Evolutionary conservation across 2,888 invertebrate genomes (phyloP).

Genomic region (Archaeoteleia sp.): DNA sequence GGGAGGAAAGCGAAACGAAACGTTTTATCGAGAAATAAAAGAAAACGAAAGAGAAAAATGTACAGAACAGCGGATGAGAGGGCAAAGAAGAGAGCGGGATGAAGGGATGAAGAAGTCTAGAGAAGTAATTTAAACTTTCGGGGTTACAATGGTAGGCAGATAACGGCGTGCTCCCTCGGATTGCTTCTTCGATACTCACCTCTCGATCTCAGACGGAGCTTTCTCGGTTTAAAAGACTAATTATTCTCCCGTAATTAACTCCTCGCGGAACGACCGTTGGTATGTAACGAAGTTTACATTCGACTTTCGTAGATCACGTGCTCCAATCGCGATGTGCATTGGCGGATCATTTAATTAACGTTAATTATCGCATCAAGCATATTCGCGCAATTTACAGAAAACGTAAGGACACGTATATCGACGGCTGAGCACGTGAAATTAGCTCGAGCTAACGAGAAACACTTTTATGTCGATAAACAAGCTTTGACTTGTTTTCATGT

Average conservation of each 20-base stretch:
- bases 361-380: constrained; percentile 23
- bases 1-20: constrained; percentile 34
- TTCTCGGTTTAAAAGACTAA: constrained; percentile 57
- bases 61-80: constrained; percentile 31
- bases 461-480: constrained; percentile 3
- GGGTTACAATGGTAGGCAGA: constrained; percentile 53
- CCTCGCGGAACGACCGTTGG: constrained; percentile 39
- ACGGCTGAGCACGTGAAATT: constrained; percentile 12
- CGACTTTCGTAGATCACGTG: constrained; percentile 33
- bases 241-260: constrained; percentile 62
- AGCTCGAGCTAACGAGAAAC: constrained; percentile 9
- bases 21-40: constrained; percentile 12
- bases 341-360: constrained; percentile 40
- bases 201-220: constrained; percentile 50
- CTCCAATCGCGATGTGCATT: constrained; percentile 24
- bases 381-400: constrained; percentile 2
- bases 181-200: constrained; percentile 62
- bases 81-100: constrained; percentile 35
- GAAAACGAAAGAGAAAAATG: constrained; percentile 31
- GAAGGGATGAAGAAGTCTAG: constrained; percentile 54
- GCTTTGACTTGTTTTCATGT: constrained; percentile 11
- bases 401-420: constrained; percentile 1
- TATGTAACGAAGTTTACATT: constrained; percentile 32
- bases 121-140: constrained; percentile 66
- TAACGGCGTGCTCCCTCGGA: constrained; percentile 51